Conservation (phyloP, 2,797 vertebrate genomes). For the Microctenopoma steveboyesi region DNA sequence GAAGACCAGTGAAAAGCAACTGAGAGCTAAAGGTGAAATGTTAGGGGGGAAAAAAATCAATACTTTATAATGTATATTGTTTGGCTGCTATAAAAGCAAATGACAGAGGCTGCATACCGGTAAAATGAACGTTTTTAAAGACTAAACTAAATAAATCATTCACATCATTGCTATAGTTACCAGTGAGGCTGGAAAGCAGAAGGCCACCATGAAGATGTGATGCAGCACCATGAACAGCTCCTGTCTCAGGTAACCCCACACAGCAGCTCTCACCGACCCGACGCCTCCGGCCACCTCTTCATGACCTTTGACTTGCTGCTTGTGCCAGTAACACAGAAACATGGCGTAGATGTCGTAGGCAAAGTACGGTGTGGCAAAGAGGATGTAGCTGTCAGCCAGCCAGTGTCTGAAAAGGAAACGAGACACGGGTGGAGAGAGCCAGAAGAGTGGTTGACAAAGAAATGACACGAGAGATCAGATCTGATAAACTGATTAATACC, state of each 20-base stretch:
- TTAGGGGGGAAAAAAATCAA: no score
- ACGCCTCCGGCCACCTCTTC: constrained; percentile 49
- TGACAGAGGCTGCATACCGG: no score
- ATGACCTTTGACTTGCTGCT: constrained; percentile 88
- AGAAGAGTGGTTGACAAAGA: no score
- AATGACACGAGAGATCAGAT: no score
- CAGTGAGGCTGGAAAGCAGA: constrained; percentile 91
- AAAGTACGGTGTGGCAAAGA: constrained; percentile 92
- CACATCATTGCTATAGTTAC: constrained; percentile 71
- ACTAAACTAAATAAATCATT: neutral
- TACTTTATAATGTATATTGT: no score
- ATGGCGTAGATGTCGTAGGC: constrained; percentile 92
- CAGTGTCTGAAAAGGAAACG: constrained; percentile 84
- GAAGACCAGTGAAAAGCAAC: no score
- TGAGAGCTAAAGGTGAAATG: no score
- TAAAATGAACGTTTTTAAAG: neutral
- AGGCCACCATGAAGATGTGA: constrained; percentile 90
- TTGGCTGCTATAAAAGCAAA: no score
- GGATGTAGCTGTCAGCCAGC: constrained; percentile 88
- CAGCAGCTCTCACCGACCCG: constrained; percentile 14
- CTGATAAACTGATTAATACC: neutral
- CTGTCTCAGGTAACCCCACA: constrained; percentile 70
- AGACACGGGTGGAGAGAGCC: no score
- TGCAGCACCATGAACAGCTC: constrained; percentile 91
- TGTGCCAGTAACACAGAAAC: constrained; percentile 91